Conservation (phyloP, 2,797 vertebrate species). For the Eulemur coronatus region DNA sequence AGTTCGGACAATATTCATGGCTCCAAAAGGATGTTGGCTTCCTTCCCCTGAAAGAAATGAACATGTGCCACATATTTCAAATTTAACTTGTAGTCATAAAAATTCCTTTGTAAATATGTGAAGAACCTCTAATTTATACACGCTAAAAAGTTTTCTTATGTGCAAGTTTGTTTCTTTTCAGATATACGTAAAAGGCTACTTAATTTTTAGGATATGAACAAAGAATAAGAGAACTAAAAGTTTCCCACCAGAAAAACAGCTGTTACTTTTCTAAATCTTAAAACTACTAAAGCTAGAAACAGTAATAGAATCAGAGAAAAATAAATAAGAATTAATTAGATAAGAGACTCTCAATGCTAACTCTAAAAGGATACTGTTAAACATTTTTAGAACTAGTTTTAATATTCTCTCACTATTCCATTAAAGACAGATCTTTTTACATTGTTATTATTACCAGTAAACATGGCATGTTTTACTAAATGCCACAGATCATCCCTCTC, state of each 20-base stretch:
- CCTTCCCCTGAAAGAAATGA: constrained; percentile 88
- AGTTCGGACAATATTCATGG: constrained; percentile 87
- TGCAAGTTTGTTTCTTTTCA: background rate
- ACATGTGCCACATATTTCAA: constrained; percentile 47
- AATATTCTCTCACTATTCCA: background rate
- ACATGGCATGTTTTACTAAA: background rate
- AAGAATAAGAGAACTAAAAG: background rate
- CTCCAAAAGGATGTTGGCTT: constrained; percentile 93
- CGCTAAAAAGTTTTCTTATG: background rate
- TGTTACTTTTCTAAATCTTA: constrained; percentile 27
- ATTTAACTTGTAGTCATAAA: constrained; percentile 1
- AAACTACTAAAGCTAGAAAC: constrained; percentile 8
- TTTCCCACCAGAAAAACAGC: constrained; percentile 5
- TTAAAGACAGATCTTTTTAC: background rate
- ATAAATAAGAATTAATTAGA: background rate
- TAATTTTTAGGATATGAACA: background rate
- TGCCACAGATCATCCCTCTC: background rate
- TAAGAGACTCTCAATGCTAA: background rate
- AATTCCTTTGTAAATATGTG: constrained; percentile 31
- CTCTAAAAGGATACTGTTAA: background rate
- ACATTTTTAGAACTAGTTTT: constrained; percentile 15
- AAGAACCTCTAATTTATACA: background rate
- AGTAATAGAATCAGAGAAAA: background rate
- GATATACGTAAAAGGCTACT: constrained; percentile 20
- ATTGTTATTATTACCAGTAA: background rate